These are phyloP conservation scores for Pantala flavescens DNA, from an alignment of 1,140 invertebrate genomes.

Conservation along the genomic window DNA sequence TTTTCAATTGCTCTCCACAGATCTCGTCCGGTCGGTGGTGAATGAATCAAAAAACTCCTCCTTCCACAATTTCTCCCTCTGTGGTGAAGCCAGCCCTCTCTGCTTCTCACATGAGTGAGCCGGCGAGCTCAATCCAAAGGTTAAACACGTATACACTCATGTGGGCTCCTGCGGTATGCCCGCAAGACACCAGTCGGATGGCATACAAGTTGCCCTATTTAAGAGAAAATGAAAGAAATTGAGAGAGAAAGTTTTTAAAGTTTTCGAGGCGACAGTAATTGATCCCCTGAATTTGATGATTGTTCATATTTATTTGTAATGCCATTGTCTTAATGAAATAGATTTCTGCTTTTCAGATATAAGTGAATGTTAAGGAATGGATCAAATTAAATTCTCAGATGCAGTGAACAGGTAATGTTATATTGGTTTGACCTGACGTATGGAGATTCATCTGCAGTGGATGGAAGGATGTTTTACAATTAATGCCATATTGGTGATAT, in stretches of 20 bases:
- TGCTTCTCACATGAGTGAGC: slow-evolving; percentile 7
- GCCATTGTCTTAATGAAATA: background rate
- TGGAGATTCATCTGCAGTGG: background rate
- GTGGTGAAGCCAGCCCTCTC: slow-evolving; percentile 1
- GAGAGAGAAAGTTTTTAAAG: background rate
- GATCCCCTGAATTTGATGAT: background rate
- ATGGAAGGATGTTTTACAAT: background rate
- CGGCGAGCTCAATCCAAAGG: slow-evolving; percentile 6
- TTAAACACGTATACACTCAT: slow-evolving; percentile 10
- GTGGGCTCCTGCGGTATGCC: slow-evolving; percentile 1
- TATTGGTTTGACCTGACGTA: background rate
- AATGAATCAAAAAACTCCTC: slow-evolving; percentile 6
- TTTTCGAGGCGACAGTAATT: background rate
- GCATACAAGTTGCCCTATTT: slow-evolving; percentile 5
- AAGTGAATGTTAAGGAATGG: background rate
- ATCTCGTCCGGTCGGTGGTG: slow-evolving; percentile 12
- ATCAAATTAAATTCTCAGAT: background rate
- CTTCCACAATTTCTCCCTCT: slow-evolving; percentile 8
- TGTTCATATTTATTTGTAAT: background rate
- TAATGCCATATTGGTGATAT: background rate
- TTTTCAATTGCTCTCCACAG: slow-evolving; percentile 23
- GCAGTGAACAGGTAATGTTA: background rate
- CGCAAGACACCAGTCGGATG: slow-evolving; percentile 6
- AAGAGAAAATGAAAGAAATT: slow-evolving; percentile 8
- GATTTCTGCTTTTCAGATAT: background rate